phyloP scores from a whole-genome alignment of 2,113 vertebrate genomes.

The Dasyornis broadbenti region DNA sequence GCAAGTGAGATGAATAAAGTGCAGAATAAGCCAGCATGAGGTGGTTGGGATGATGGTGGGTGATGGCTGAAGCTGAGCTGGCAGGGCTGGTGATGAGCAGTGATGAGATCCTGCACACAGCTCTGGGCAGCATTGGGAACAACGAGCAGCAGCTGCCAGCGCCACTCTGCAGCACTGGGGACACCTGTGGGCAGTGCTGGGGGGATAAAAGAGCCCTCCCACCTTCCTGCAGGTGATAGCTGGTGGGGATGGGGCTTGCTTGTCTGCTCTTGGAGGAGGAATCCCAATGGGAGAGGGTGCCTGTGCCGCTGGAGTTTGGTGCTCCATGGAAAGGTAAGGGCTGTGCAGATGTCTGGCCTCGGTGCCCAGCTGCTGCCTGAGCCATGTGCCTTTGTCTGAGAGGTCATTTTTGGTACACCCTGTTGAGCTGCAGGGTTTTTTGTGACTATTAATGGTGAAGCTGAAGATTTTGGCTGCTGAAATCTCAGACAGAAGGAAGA shows the following conservation, averaged over 20 bases:
- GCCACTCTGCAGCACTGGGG: fast-evolving
- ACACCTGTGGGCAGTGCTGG: background rate
- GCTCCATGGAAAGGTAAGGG: background rate
- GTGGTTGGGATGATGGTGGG: fast-evolving
- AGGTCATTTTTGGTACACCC: fast-evolving
- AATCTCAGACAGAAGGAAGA: background rate
- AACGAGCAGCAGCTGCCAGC: fast-evolving
- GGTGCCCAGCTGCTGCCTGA: fast-evolving
- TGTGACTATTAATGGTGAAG: background rate
- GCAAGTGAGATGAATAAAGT: no score
- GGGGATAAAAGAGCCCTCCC: fast-evolving
- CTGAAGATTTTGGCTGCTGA: fast-evolving
- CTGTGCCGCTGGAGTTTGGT: fast-evolving
- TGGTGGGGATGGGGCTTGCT: fast-evolving
- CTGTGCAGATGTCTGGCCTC: fast-evolving
- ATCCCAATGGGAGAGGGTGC: fast-evolving
- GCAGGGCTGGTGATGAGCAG: fast-evolving
- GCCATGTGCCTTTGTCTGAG: fast-evolving
- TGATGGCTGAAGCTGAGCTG: fast-evolving
- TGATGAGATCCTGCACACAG: fast-evolving
- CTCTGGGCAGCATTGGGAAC: fast-evolving
- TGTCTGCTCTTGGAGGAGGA: fast-evolving
- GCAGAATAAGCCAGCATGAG: background rate
- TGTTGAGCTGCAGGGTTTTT: background rate
- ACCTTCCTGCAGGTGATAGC: no score